These are phyloP conservation scores for Dermatemys mawii DNA, from an alignment of 2,113 vertebrate genomes.

Conservation along the genomic window DNA sequence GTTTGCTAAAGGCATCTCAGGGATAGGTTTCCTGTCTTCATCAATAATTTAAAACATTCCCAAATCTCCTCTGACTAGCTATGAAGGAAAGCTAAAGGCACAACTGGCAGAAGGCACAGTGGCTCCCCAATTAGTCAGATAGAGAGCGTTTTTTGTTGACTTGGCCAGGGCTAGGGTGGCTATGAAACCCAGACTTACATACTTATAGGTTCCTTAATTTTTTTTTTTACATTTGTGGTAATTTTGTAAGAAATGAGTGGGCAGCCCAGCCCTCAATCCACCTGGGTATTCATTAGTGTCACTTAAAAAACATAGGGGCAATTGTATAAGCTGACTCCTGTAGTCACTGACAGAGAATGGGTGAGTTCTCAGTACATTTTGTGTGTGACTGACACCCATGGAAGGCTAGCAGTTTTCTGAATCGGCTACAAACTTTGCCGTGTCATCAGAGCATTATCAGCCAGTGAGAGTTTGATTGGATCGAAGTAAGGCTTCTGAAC, in stretches of 20 bases:
- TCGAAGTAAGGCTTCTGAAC: background rate
- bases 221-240: slow-evolving; percentile 34
- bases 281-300: slow-evolving; percentile 43
- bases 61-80: slow-evolving; percentile 49
- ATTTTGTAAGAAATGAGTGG: slow-evolving; percentile 52
- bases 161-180: slow-evolving; percentile 63
- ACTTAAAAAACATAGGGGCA: accelerated
- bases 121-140: slow-evolving; percentile 73
- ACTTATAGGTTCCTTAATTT: slow-evolving; percentile 48
- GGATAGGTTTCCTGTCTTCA: slow-evolving; percentile 69
- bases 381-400: background rate
- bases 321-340: accelerated
- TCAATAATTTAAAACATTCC: slow-evolving; percentile 75
- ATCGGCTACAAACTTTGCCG: accelerated
- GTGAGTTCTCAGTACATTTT: background rate
- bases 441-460: background rate
- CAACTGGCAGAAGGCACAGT: slow-evolving; percentile 62
- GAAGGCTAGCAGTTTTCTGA: background rate
- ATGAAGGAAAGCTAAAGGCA: slow-evolving; percentile 70
- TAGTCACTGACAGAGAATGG: background rate
- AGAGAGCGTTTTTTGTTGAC: slow-evolving; percentile 65
- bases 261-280: slow-evolving; percentile 35
- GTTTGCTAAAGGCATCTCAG: slow-evolving; percentile 71
- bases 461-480: background rate
- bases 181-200: slow-evolving; percentile 41